Evolutionary conservation across 2,113 vertebrate species (phyloP).

Genomic region (Chamaea fasciata): DNA sequence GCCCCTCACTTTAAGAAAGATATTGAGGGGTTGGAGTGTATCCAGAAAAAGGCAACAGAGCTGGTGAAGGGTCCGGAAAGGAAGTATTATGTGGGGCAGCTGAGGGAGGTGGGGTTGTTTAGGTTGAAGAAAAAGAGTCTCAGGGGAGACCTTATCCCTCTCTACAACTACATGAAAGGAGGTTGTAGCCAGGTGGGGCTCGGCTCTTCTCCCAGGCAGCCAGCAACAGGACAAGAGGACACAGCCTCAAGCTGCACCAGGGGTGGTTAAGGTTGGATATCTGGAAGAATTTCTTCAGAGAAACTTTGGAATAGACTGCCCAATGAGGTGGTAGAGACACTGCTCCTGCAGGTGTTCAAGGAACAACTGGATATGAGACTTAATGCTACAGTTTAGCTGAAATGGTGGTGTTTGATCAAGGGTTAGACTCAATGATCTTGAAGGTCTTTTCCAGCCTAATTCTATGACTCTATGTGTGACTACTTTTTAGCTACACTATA

Average conservation of each 20-base stretch:
- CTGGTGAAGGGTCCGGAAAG: not conserved
- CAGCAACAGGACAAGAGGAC: not conserved
- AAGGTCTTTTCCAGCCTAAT: not conserved
- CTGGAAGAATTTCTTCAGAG: not conserved
- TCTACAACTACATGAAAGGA: too few species aligned
- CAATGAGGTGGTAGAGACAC: not conserved
- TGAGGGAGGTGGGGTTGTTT: not conserved
- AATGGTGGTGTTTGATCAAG: not conserved
- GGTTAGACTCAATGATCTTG: not conserved
- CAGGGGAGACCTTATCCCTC: not conserved
- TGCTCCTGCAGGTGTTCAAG: not conserved
- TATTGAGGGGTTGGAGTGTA: not conserved
- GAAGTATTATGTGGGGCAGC: accelerated
- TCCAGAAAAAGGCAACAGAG: not conserved
- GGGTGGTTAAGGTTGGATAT: not conserved
- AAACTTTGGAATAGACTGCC: not conserved
- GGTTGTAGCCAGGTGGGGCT: not conserved
- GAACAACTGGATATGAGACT: not conserved
- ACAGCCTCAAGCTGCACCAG: not conserved
- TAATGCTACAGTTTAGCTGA: not conserved
- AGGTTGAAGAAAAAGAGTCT: not conserved
- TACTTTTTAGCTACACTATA: not conserved
- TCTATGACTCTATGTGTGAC: not conserved
- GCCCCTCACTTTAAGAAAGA: not conserved
- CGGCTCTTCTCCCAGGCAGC: not conserved